Evolutionary conservation across 2,797 vertebrate genomes (phyloP).

Genomic region (Microctenopoma lineatum): DNA sequence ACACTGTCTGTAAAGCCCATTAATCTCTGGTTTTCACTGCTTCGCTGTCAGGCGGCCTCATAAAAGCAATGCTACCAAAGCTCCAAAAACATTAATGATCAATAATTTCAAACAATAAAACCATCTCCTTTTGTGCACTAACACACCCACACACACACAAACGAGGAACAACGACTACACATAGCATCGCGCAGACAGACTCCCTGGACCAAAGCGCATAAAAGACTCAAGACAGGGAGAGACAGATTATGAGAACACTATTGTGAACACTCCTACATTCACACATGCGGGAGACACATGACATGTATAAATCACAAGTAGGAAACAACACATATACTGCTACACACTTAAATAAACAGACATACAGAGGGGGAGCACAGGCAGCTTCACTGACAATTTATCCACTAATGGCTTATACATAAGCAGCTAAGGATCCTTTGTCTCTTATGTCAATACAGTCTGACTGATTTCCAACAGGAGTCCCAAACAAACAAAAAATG

Average conservation of each 20-base stretch:
- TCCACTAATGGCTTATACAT: constrained; percentile 52
- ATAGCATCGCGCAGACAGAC: constrained; percentile 38
- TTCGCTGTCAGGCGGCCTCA: background rate
- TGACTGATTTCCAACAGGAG: constrained; percentile 53
- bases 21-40: constrained; percentile 30
- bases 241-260: constrained; percentile 31
- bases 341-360: constrained; percentile 29
- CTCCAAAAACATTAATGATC: constrained; percentile 28
- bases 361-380: constrained; percentile 18
- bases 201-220: constrained; percentile 33
- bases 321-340: background rate
- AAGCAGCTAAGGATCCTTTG: constrained; percentile 43
- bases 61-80: constrained; percentile 27
- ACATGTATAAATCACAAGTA: constrained; percentile 32
- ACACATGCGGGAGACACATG: constrained; percentile 25
- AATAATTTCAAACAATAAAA: constrained; percentile 36
- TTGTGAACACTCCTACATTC: background rate
- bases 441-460: constrained; percentile 58
- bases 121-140: background rate
- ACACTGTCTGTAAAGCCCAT: constrained; percentile 24
- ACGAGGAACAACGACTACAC: background rate
- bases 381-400: constrained; percentile 29
- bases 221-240: constrained; percentile 15
- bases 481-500: constrained; percentile 48
- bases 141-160: background rate